Base-by-base conservation (phyloP, 2,888 invertebrate genomes). In the Opisthograptis luteolata region DNA sequence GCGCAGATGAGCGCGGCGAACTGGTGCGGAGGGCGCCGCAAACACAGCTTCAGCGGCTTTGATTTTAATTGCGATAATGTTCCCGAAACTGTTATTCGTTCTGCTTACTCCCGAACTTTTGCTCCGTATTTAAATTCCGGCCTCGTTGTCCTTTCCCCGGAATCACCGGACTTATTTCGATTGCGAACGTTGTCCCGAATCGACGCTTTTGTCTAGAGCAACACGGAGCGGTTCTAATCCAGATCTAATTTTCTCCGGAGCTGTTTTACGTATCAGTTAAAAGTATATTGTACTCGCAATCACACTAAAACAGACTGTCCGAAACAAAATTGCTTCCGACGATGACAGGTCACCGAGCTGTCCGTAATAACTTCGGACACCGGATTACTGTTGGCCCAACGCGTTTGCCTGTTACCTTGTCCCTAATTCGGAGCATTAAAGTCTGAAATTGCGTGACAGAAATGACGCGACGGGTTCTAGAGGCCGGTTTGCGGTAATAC, bases 61-160 rank as follows among this genome's bases (percentile, higher is more conserved):
- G 48, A 55, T 53, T 58, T 58, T 53, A 55, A 60, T 57, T 55
- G 52, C 30, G 42, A 50, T 37, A 44, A 42, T 55, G 54, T 49
- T 42, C 57, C 48, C 50, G 34, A 47, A 48, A 51, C 44, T 48
- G 41, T 31, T 34, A 45, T 53, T 48, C 36, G 36, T 50, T 53
- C 17, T 20, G 37, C 10, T 36, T 20, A 25, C n/a, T 39, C 22
- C n/a, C 12, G 7, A 49, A 27, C 22, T 42, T 49, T 15, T 12
- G 15, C 32, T 25, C 2, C 37, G n/a, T 9, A 15, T 27, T 32
- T 43, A 27, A 39, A 37, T 42, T 42, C 31, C 31, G 9, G 14
- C 15, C 30, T 20, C 9, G 30, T 17, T 17, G 28, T 20, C 22
- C 19, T 15, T 15, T 12, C 12, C 9, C 13, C 41, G 24, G 22